phyloP scores from a whole-genome alignment of 2,797 vertebrate genomes.

The Acrossocheilus fasciatus region DNA sequence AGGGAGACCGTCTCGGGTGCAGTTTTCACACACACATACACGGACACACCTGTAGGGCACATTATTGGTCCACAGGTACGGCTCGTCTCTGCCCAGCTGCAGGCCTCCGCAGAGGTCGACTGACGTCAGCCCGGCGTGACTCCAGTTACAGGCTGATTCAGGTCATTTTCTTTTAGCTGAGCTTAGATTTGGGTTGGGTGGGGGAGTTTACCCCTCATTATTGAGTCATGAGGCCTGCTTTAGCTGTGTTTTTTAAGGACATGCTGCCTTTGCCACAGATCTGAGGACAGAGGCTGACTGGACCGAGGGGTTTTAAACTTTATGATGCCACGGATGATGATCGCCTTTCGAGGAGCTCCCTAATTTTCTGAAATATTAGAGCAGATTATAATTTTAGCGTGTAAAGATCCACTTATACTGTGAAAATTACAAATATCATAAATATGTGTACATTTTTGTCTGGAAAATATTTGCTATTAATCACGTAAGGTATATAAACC shows the following conservation, averaged over 20 bases:
- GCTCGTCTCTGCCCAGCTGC: conserved; percentile 2
- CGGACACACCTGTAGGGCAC: neutral
- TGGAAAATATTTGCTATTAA: neutral
- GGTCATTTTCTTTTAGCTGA: conserved; percentile 70
- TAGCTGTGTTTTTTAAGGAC: neutral
- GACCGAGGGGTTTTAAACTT: conserved; percentile 9
- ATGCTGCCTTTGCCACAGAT: conserved; percentile 13
- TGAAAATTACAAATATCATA: neutral
- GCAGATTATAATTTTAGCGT: neutral
- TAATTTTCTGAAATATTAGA: neutral
- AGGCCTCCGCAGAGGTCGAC: conserved; percentile 53
- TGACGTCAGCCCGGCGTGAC: conserved; percentile 69
- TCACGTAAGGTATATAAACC: neutral
- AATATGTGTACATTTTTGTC: neutral
- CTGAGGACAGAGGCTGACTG: conserved; percentile 50
- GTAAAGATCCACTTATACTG: neutral
- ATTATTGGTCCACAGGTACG: conserved; percentile 22
- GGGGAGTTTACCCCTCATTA: conserved; percentile 19
- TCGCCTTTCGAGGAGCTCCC: neutral
- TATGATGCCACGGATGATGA: neutral
- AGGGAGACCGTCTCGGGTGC: conserved; percentile 42
- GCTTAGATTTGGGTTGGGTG: conserved; percentile 36
- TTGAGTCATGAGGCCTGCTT: conserved; percentile 35
- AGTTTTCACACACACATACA: conserved; percentile 29
- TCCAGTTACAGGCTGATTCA: conserved; percentile 70